Percentiles rank a stretch among this genome's conserved stretches.
phyloP scores from a whole-genome alignment of 2,888 invertebrate species.

The Gymnosoma rotundatum region DNA sequence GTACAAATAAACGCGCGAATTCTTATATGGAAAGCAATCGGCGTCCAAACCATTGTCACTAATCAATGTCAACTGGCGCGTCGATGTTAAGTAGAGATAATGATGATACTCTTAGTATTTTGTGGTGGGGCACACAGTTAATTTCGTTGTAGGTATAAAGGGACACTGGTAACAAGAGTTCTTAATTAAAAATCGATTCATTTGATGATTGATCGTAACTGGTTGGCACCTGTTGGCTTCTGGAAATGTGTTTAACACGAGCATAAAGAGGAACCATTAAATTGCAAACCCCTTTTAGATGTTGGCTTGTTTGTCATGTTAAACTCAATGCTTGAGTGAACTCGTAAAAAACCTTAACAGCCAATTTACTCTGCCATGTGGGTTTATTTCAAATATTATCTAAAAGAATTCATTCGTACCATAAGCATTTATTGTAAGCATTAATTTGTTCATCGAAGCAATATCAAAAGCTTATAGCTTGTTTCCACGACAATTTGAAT shows the following conservation, averaged over 20 bases:
- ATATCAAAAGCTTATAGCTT: no score
- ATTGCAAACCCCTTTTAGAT: slow-evolving; percentile 68
- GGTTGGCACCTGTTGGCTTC: slow-evolving; percentile 82
- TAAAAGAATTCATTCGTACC: slow-evolving; percentile 40
- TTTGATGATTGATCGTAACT: slow-evolving; percentile 81
- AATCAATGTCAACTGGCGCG: slow-evolving; percentile 72
- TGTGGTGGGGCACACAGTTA: slow-evolving; percentile 70
- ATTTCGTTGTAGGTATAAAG: slow-evolving; percentile 15
- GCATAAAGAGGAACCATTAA: slow-evolving; percentile 57
- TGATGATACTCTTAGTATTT: slow-evolving; percentile 70
- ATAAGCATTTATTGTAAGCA: not conserved
- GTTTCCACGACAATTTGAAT: no score
- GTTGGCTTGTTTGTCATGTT: slow-evolving; percentile 64
- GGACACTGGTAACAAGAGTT: slow-evolving; percentile 81
- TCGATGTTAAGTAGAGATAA: slow-evolving; percentile 73
- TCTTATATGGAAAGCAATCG: slow-evolving; percentile 47
- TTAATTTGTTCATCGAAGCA: no score
- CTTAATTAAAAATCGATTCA: slow-evolving; percentile 82
- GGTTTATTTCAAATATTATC: not conserved
- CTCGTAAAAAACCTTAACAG: slow-evolving; percentile 40
- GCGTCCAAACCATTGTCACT: slow-evolving; percentile 67
- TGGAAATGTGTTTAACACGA: slow-evolving; percentile 81
- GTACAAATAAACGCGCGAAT: slow-evolving; percentile 32
- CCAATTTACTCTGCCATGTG: slow-evolving; percentile 17
- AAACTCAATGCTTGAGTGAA: slow-evolving; percentile 70